Percentiles rank a stretch among this genome's conserved stretches.
phyloP scores from a whole-genome alignment of 1,140 invertebrate genomes.

The Ips nitidus region DNA sequence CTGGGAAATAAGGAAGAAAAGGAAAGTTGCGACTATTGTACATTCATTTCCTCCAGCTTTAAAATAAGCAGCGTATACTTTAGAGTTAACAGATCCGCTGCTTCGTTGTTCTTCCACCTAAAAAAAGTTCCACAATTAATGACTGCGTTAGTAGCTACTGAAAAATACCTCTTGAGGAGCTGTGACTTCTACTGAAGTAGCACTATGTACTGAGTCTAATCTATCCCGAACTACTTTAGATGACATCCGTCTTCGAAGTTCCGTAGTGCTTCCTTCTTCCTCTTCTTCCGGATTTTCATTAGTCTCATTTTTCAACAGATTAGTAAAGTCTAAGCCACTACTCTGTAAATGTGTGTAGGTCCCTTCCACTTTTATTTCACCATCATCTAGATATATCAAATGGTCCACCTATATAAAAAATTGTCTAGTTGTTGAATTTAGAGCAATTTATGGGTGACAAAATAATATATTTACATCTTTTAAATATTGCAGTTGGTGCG shows the following conservation, averaged over 20 bases:
- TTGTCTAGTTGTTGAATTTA: background rate
- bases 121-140: background rate
- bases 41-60: slow-evolving; percentile 65
- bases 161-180: slow-evolving; percentile 36
- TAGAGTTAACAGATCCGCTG: slow-evolving; percentile 55
- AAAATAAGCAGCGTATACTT: slow-evolving; percentile 72
- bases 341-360: slow-evolving; percentile 55
- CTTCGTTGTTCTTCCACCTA: slow-evolving; percentile 53
- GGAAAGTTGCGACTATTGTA: slow-evolving; percentile 58
- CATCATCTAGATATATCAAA: slow-evolving; percentile 77
- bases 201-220: slow-evolving; percentile 42
- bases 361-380: slow-evolving; percentile 50
- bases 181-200: slow-evolving; percentile 42
- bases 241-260: slow-evolving; percentile 4
- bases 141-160: background rate
- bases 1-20: slow-evolving; percentile 71
- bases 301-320: slow-evolving; percentile 53
- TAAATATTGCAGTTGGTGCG: slow-evolving; percentile 84
- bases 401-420: slow-evolving; percentile 56
- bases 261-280: slow-evolving; percentile 41
- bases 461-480: slow-evolving; percentile 54
- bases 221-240: slow-evolving; percentile 13
- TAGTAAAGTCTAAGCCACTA: slow-evolving; percentile 67
- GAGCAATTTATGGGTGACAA: background rate
- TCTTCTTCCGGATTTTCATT: slow-evolving; percentile 43